Base-by-base conservation (phyloP, 2,888 invertebrate species). In the Lasioglossum malachurum region DNA sequence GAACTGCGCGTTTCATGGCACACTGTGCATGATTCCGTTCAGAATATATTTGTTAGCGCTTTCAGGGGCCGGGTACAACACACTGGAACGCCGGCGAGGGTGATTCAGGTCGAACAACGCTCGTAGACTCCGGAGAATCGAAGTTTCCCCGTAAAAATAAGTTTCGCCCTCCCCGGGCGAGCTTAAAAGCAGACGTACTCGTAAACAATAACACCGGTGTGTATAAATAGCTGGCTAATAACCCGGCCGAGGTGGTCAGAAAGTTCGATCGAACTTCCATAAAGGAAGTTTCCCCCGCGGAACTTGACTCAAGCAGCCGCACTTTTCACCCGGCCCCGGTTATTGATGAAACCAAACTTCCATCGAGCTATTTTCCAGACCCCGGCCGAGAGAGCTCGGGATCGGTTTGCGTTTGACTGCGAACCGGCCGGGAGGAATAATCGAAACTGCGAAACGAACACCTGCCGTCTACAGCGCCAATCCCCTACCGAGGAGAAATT, bases 241-340 rank as follows among this genome's bases (percentile, higher is more conserved):
- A 89, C 71, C 75, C 49, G 74, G 76, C 64, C 78, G 67, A 74
- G n/a, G 41, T 74, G 79, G 73, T 74, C 64, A 75, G 75, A 69
- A 90, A 91, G 82, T 90, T 78, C 73, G 83, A 88, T 84, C 85
- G 82, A 90, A 92, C 87, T 92, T 87, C 82, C 82, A 88, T 91
- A 87, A 90, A 87, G 80, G 84, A 88, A 87, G 83, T 86, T 87
- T 78, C 67, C 23, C 69, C 64, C 44, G 53, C 38, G 35, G 27
- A 86, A 84, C 78, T 91, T 88, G 83, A 57, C 67, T 72, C 53
- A 64, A 60, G 64, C 73, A 38, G 46, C 73, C 64, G 74, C 64
- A 85, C 75, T 73, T 78, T 73, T 84, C 75, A 46, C 67, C 74
- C 60, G 38, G n/a, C 41, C 10, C 12, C 23, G 38, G 80, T 89